Conservation (phyloP, 1,140 invertebrate species). For the Drosophila persimilis region DNA sequence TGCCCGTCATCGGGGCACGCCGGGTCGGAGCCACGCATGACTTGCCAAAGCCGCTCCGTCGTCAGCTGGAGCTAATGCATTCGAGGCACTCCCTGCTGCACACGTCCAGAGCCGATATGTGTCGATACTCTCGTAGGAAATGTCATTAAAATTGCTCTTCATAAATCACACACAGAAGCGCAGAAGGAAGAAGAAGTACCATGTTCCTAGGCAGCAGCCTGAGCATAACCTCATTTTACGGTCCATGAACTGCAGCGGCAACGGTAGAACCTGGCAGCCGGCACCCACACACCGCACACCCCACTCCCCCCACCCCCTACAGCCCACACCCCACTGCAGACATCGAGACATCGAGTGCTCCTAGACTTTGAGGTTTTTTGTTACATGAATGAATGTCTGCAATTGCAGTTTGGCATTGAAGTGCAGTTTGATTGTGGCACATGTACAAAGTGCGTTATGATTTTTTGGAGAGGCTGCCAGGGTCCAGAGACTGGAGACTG, state of each 20-base stretch:
- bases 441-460: slow-evolving; percentile 65
- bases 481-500: neutral
- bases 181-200: slow-evolving; percentile 32
- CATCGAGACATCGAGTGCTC: slow-evolving; percentile 29
- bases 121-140: slow-evolving; percentile 74
- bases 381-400: slow-evolving; percentile 15
- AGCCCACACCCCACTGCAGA: neutral
- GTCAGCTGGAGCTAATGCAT: slow-evolving; percentile 46
- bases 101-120: slow-evolving; percentile 56
- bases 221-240: slow-evolving; percentile 80
- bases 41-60: slow-evolving; percentile 53
- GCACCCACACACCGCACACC: neutral
- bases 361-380: slow-evolving; percentile 27
- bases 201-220: slow-evolving; percentile 58
- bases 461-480: slow-evolving; percentile 62
- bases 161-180: slow-evolving; percentile 72
- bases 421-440: slow-evolving; percentile 61
- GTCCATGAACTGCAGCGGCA: slow-evolving; percentile 65
- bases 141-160: slow-evolving; percentile 83
- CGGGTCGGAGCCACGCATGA: slow-evolving; percentile 58
- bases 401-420: slow-evolving; percentile 24
- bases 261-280: neutral
- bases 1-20: slow-evolving; percentile 25
- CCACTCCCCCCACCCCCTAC: no score
- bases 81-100: slow-evolving; percentile 27